phyloP scores from a whole-genome alignment of 2,888 invertebrate genomes.

The Sesamia inferens region DNA sequence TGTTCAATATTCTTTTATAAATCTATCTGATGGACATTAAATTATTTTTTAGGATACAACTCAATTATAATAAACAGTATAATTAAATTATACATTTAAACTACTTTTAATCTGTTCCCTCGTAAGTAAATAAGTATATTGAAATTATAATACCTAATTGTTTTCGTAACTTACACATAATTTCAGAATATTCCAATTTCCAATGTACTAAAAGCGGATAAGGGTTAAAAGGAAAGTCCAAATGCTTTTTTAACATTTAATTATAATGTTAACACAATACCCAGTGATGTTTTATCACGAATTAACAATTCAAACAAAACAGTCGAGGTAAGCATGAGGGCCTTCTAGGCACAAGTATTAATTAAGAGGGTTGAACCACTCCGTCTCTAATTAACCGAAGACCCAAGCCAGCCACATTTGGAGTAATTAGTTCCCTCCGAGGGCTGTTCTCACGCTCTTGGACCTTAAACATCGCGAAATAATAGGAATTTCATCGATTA shows the following conservation, averaged over 20 bases:
- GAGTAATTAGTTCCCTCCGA: slow-evolving; percentile 88
- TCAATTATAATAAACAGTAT: not conserved
- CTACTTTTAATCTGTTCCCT: not conserved
- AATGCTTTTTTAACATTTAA: slow-evolving; percentile 73
- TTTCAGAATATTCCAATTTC: slow-evolving; percentile 37
- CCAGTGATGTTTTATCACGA: slow-evolving; percentile 82
- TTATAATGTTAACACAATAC: slow-evolving; percentile 81
- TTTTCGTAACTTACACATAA: slow-evolving; percentile 11
- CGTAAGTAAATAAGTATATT: not conserved
- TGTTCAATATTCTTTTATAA: too few species aligned
- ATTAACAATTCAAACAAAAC: slow-evolving; percentile 88
- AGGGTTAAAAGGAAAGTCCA: slow-evolving; percentile 56
- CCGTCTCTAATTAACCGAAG: slow-evolving; percentile 89
- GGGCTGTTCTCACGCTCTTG: slow-evolving; percentile 87
- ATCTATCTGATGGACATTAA: too few species aligned
- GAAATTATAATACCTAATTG: not conserved
- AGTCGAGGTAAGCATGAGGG: slow-evolving; percentile 83
- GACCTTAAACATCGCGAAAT: slow-evolving; percentile 79
- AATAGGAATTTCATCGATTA: slow-evolving; percentile 82
- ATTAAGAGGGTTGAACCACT: slow-evolving; percentile 89
- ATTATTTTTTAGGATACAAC: too few species aligned
- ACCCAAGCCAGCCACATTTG: slow-evolving; percentile 87
- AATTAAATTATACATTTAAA: not conserved
- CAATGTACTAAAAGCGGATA: slow-evolving; percentile 45
- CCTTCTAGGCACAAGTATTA: slow-evolving; percentile 87